A percentile compares a stretch with the other conserved stretches of the same genome.
Evolutionary conservation across 2,113 vertebrate species (phyloP).

Genomic region (Gymnocephalus cernua): DNA sequence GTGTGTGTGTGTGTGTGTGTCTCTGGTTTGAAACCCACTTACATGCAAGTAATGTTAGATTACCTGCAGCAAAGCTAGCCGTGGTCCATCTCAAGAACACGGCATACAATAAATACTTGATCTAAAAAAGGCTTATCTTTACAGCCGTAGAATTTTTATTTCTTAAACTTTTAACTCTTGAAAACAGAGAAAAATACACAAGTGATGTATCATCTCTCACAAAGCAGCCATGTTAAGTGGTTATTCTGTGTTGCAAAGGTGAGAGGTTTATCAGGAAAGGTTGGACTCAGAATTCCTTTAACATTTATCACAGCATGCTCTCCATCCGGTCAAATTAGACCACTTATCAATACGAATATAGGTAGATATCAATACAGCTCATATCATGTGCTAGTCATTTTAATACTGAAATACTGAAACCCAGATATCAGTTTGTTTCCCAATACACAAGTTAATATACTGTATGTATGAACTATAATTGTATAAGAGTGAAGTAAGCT

Average conservation of each 20-base stretch:
- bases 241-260: background rate
- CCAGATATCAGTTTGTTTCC: background rate
- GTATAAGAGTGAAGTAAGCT: background rate
- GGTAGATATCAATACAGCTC: background rate
- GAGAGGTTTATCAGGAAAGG: background rate
- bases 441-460: background rate
- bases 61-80: conserved; percentile 15
- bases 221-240: background rate
- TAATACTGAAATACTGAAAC: too few species aligned
- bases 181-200: background rate
- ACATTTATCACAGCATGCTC: background rate
- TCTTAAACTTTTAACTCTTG: background rate
- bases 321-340: background rate
- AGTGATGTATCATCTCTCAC: background rate
- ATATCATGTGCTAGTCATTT: background rate
- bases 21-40: conserved; percentile 39
- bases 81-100: conserved; percentile 20
- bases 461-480: background rate
- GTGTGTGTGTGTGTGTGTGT: background rate
- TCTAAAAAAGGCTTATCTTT: conserved; percentile 48
- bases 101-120: conserved; percentile 36
- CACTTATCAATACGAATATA: too few species aligned
- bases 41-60: conserved; percentile 22
- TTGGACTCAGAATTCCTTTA: background rate
- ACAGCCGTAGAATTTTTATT: conserved; percentile 19